Percentiles rank a stretch among this genome's conserved stretches.
These are phyloP conservation scores for Lobophora halterata DNA, from an alignment of 2,888 invertebrate genomes.

Conservation along the genomic window DNA sequence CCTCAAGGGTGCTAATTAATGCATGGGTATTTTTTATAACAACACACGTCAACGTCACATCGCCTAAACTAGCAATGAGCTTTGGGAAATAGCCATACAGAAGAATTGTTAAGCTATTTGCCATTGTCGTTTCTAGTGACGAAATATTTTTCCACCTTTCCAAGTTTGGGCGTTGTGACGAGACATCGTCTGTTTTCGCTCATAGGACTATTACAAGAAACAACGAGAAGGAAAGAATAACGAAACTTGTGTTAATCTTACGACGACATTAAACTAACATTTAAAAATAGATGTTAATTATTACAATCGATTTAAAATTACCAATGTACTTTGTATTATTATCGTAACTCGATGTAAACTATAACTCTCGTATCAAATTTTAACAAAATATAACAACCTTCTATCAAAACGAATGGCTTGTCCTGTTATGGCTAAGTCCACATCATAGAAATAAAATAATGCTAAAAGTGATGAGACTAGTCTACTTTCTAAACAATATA, in stretches of 20 bases:
- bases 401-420: constrained; percentile 50
- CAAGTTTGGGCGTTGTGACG: constrained; percentile 3
- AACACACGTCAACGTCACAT: constrained; percentile 11
- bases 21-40: constrained; percentile 12
- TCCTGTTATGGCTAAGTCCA: constrained; percentile 47
- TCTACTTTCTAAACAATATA: constrained; percentile 33
- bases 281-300: constrained; percentile 67
- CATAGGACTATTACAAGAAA: constrained; percentile 31
- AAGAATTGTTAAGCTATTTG: constrained; percentile 1
- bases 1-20: constrained; percentile 7
- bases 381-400: constrained; percentile 62
- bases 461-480: constrained; percentile 42
- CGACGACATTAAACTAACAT: constrained; percentile 50
- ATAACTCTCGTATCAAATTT: constrained; percentile 68
- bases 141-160: not conserved
- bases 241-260: constrained; percentile 63
- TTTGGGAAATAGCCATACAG: not conserved
- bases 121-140: too few species aligned
- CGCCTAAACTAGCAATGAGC: constrained; percentile 1
- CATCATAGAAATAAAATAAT: constrained; percentile 37
- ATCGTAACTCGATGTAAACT: constrained; percentile 74
- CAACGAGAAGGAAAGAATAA: constrained; percentile 46
- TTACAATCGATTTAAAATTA: constrained; percentile 64
- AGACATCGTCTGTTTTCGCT: constrained; percentile 16
- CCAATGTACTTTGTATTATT: constrained; percentile 71